Evolutionary conservation across 2,113 vertebrate genomes (phyloP), one percentile per base, ranked within the genome.

Genomic region (Scophthalmus maximus): DNA sequence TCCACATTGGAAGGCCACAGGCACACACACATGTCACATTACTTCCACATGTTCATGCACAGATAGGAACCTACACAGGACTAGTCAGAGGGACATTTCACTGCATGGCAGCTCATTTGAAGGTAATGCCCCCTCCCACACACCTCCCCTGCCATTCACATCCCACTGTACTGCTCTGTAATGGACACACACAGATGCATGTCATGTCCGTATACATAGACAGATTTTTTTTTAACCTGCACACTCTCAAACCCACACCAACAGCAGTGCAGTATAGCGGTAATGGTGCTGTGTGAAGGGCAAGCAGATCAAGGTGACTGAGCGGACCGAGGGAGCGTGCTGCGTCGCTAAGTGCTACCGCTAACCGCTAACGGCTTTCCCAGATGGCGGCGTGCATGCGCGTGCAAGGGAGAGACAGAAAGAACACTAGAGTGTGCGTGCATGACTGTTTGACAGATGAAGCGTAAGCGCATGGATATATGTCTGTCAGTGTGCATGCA

Each of bases 251-350:
- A 17, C 82, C 38, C 78, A 80, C 82, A 88, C 84, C 76, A 85
- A 87, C 85, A 47, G 77, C 44, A 86, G 84, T 82, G 89, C 78
- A 78, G 88, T 87, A 81, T 59, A 87, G 70, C 83, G 77, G 88
- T 93, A 92, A 94, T 93, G 92, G 89, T 80, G 78, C 88, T 90
- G 82, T 88, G 90, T 92, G 90, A 94, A 94, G 93, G 93, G 92
- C 93, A 88, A 88, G 82, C 83, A 88, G 88, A 93, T 94, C 93
- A 94, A 94, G 93, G 93, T 93, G 91, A 94, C 92, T 93, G 91
- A 84, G 90, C 84, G 84, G 87, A 89, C 88, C 87, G 85, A 87
- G 84, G 84, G 87, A 89, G 89, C 87, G 79, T 91, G 90, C 91
- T 92, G 87, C 74, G 90, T 86, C 76, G 81, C 90, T 91, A 92